These are phyloP conservation scores for Osmoderma eremita DNA, from an alignment of 2,888 invertebrate species.

Conservation along the genomic window DNA sequence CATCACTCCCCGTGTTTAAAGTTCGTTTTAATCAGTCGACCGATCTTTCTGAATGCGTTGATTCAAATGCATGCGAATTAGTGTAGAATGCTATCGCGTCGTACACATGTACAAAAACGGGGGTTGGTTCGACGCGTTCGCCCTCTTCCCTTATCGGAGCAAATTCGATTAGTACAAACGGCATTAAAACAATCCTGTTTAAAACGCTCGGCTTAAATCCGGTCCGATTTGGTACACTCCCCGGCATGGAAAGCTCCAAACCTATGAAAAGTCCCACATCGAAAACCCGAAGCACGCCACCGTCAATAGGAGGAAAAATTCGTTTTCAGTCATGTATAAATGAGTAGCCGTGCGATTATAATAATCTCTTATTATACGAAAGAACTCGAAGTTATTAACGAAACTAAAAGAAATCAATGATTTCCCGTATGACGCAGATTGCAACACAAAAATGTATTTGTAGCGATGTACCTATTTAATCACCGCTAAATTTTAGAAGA, in stretches of 20 bases:
- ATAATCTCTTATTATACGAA: slow-evolving; percentile 1
- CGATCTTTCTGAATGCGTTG: slow-evolving; percentile 61
- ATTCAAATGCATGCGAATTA: slow-evolving; percentile 61
- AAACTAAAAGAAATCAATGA: too few relatives aligned
- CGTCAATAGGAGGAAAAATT: slow-evolving; percentile 1
- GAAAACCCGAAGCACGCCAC: slow-evolving; percentile 27
- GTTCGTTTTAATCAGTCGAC: slow-evolving; percentile 62
- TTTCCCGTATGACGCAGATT: too few relatives aligned
- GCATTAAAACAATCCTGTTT: slow-evolving; percentile 71
- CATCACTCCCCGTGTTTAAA: slow-evolving; percentile 56
- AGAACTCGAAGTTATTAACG: neutral
- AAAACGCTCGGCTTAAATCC: slow-evolving; percentile 60
- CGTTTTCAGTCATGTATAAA: slow-evolving; percentile 3
- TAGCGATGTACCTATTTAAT: too few relatives aligned
- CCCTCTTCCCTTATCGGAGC: slow-evolving; percentile 58
- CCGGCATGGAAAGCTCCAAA: slow-evolving; percentile 49
- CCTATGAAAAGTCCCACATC: slow-evolving; percentile 50
- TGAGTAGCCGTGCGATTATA: neutral
- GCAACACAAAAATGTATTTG: too few relatives aligned
- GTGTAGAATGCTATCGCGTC: slow-evolving; percentile 59
- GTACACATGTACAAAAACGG: slow-evolving; percentile 56
- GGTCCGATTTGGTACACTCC: slow-evolving; percentile 45
- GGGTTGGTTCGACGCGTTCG: slow-evolving; percentile 42
- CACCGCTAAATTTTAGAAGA: too few relatives aligned
- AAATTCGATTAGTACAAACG: slow-evolving; percentile 71